Conservation (phyloP, 2,888 invertebrate genomes). For the Hirtodrosophila histrioides region DNA sequence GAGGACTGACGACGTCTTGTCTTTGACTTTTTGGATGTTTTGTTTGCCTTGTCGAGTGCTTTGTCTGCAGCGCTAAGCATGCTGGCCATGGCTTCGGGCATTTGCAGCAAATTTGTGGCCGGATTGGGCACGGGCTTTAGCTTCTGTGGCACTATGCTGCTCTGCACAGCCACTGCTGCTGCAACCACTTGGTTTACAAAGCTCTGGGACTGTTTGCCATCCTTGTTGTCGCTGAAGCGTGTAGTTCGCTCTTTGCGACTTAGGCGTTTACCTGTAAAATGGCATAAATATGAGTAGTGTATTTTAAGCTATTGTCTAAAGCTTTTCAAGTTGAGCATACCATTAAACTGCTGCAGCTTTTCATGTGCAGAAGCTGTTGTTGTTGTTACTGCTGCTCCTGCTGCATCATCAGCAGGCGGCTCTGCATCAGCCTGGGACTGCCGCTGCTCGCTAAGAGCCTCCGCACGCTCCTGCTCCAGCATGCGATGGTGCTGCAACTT, state of each 20-base stretch:
- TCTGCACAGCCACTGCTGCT: constrained; percentile 21
- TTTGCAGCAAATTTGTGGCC: constrained; percentile 65
- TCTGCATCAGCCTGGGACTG: constrained; percentile 5
- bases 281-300: no score
- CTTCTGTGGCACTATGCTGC: constrained; percentile 33
- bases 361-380: constrained; percentile 61
- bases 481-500: constrained; percentile 73
- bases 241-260: constrained; percentile 83
- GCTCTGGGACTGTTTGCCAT: constrained; percentile 64
- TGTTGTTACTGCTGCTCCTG: constrained; percentile 66
- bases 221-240: constrained; percentile 84
- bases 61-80: constrained; percentile 74
- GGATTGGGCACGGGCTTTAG: constrained; percentile 61
- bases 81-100: constrained; percentile 58
- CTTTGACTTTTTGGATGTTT: constrained; percentile 51
- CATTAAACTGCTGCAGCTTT: constrained; percentile 81
- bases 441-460: constrained; percentile 24
- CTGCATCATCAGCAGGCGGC: constrained; percentile 69
- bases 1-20: constrained; percentile 52
- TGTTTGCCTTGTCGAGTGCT: constrained; percentile 68
- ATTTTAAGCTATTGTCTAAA: neutral
- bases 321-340: constrained; percentile 63
- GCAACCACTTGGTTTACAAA: constrained; percentile 67
- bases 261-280: constrained; percentile 77
- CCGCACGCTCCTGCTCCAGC: constrained; percentile 52